Percentiles rank a stretch among this genome's conserved stretches.
phyloP scores from a whole-genome alignment of 1,140 invertebrate genomes.

The Charaxes varanes region DNA sequence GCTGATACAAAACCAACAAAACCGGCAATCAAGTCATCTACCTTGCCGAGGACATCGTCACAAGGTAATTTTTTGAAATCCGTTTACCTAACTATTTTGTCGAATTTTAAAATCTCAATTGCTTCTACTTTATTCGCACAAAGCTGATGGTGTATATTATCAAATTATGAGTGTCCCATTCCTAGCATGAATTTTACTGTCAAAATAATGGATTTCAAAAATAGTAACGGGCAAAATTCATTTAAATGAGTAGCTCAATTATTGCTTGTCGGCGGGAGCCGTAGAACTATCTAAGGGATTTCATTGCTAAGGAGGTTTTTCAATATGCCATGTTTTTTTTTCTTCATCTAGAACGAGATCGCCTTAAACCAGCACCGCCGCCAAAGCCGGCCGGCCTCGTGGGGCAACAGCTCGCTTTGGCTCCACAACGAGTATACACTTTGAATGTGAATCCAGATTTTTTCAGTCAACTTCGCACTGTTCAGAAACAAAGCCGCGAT shows the following conservation, averaged over 20 bases:
- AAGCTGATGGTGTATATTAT: slow-evolving; percentile 2
- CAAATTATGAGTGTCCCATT: too few relatives aligned
- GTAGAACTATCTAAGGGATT: slow-evolving; percentile 4
- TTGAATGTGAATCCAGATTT: slow-evolving; percentile 85
- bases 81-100: slow-evolving; percentile 9
- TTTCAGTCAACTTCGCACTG: slow-evolving; percentile 87
- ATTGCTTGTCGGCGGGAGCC: slow-evolving; percentile 7
- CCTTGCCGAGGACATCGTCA: slow-evolving; percentile 91
- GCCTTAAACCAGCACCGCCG: slow-evolving; percentile 88
- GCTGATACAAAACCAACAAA: slow-evolving; percentile 94
- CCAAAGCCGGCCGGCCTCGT: slow-evolving; percentile 87
- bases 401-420: slow-evolving; percentile 62
- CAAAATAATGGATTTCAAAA: slow-evolving; percentile 19
- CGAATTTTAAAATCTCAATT: neutral
- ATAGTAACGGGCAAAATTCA: neutral
- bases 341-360: slow-evolving; percentile 80
- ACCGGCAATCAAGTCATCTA: slow-evolving; percentile 95
- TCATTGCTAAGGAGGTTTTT: neutral
- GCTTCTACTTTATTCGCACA: slow-evolving; percentile 2
- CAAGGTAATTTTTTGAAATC: slow-evolving; percentile 83
- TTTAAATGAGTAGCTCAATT: slow-evolving; percentile 1
- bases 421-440: slow-evolving; percentile 63
- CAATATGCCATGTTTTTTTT: slow-evolving; percentile 2
- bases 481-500: slow-evolving; percentile 94
- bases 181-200: neutral